Conservation (phyloP, 2,888 invertebrate species). For the Torymus auratus region DNA sequence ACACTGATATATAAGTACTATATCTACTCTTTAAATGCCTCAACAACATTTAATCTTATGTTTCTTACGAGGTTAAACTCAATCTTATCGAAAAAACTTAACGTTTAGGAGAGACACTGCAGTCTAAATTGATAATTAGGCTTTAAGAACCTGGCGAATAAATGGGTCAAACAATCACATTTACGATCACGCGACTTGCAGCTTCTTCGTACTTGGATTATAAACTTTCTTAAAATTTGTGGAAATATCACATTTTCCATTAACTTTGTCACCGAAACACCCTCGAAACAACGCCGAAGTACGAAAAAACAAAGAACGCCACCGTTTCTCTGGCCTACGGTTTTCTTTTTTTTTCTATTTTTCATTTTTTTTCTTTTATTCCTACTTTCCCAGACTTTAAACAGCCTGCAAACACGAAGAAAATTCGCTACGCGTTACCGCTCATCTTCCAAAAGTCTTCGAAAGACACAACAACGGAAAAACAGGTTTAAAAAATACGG, state of each 20-base stretch:
- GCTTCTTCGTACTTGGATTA: neutral
- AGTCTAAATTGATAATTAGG: too few species aligned
- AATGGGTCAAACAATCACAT: neutral
- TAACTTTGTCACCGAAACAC: neutral
- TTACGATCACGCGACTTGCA: neutral
- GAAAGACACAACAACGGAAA: neutral
- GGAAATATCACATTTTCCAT: neutral
- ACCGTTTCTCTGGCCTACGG: too few species aligned
- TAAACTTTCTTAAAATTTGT: conserved; percentile 9
- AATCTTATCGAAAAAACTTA: too few species aligned
- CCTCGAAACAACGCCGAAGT: neutral
- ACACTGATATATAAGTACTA: too few species aligned
- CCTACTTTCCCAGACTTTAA: neutral
- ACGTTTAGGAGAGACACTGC: too few species aligned
- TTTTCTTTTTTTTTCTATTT: too few species aligned
- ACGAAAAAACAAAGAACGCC: neutral
- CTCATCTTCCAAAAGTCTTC: neutral
- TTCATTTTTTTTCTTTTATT: too few species aligned
- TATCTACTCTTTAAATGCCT: too few species aligned
- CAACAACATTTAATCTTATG: too few species aligned
- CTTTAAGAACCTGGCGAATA: neutral
- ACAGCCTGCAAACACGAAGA: neutral
- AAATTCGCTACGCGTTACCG: neutral
- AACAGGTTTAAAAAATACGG: too few species aligned
- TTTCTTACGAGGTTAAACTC: too few species aligned